Conservation (phyloP, 2,888 invertebrate genomes). For the Melolontha melolontha region DNA sequence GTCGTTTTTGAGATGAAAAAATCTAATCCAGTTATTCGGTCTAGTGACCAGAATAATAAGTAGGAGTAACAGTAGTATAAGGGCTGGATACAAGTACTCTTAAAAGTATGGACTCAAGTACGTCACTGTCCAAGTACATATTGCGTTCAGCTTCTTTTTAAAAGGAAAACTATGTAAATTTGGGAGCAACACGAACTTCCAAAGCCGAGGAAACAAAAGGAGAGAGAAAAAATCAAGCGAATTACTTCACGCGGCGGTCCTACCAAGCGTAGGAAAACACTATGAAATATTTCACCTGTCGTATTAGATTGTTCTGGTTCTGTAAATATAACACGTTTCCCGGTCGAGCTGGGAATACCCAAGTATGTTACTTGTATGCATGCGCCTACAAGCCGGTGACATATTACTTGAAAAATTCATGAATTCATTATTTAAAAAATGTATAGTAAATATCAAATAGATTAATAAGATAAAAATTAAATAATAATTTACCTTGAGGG, state of each 20-base stretch:
- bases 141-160: background rate
- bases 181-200: background rate
- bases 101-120: conserved; percentile 1
- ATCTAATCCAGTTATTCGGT: conserved; percentile 42
- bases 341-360: background rate
- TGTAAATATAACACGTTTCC: conserved; percentile 2
- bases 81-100: conserved; percentile 12
- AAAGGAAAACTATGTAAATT: conserved; percentile 10
- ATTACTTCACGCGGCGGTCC: background rate
- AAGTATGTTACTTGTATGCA: no score
- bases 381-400: no score
- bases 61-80: conserved; percentile 13
- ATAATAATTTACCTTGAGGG: no score
- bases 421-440: no score
- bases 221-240: background rate
- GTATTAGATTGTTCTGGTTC: conserved; percentile 11
- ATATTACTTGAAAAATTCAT: no score
- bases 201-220: background rate
- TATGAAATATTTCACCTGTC: conserved; percentile 7
- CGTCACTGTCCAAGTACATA: background rate
- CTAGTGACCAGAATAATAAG: conserved; percentile 43
- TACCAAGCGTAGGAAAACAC: background rate
- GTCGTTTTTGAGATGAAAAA: conserved; percentile 43
- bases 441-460: no score
- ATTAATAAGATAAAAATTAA: no score